Evolutionary conservation across 2,888 invertebrate genomes (phyloP), one percentile per base, ranked within the genome.

Genomic region (Pheosia gnoma): DNA sequence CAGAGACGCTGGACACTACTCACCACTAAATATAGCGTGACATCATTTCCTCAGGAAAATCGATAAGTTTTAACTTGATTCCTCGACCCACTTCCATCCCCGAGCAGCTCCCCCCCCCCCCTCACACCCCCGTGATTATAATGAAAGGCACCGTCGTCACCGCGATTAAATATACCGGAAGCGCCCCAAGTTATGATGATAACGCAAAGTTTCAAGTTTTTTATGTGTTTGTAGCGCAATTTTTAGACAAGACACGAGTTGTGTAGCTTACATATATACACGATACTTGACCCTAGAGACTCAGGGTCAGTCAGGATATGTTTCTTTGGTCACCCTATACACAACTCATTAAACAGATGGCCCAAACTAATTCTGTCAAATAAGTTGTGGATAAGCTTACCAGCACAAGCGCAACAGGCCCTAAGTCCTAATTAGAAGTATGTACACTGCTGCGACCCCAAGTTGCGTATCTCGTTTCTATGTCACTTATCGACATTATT

Each of bases 61-160:
- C 84, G 76, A 84, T 84, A 80, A 69, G 70, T 75, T 78, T 72
- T 60, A 73, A 77, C 72, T 72, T 69, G 52, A 65, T 61, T 71
- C 66, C 61, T 57, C 74, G 80, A 75, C 81, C 80, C 68, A 79
- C 62, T 78, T 78, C 67, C 68, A 57, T 62, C 65, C 51, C 59
- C 59, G 67, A 67, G 70, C 71, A 67, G 57, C 61, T 58, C 60
- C 61, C 63, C 59, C 63, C 72, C 70, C 64, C 59, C 68, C 67
- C 62, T 2, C 25, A n/a, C 25, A 25, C 25, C 25, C 59, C 60
- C 65, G 64, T 68, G 74, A 77, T 72, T 74, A 75, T 75, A 74
- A 78, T 75, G 68, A 73, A 65, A 71, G 63, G 59, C 63, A 57
- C 68, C 63, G 57, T 47, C 65, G 67, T 62, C 71, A 69, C 65